Base-by-base conservation (phyloP, 1,140 invertebrate genomes). In the Chelonus insularis region DNA sequence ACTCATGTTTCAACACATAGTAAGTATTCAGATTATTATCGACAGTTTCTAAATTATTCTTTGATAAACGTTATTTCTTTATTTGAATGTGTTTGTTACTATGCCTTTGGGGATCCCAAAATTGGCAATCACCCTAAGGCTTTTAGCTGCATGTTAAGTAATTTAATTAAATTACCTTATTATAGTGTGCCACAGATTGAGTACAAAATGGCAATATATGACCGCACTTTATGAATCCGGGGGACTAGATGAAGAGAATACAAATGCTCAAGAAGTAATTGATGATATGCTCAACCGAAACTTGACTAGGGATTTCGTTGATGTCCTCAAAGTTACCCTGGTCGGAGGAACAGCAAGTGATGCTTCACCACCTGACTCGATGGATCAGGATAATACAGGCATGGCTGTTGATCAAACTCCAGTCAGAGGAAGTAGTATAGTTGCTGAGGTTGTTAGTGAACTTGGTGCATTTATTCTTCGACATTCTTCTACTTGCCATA, bases 221-320 rank as follows among this genome's bases (percentile, higher is more conserved):
- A 86, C 86, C 23, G 83, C 85, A 47, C 79, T 92, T 0, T 90
- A 90, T 68, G 91, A 93, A 75, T 86, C 88, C 25, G 87, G 89
- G n/a, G 76, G 76, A 25, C 79, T 89, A 0, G 90, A 92, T 68
- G 91, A 94, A 58, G 90, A 93, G 64, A 87, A 90, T 47, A 87
- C 87, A 9, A 91, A 95, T 70, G 88, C 90, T 9, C 91, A 92
- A 75, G 94, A 96, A 80, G 88, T 96, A 1, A 80, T 96, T 0
- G 91, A 95, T 70, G 94, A 96, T 72, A 93, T 95, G 81, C 80
- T 96, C 2, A 92, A 93, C 57, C 82, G 93, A 43, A 89, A 91
- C 57, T 76, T 95, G n/a, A 94, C 92, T 0, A 84, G 92, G 62
- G 94, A 96, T 77, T 93, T 95, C 72, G 75, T 96, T 4, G 92